These are phyloP conservation scores for Anomalospiza imberbis DNA, from an alignment of 2,797 vertebrate species.

Conservation along the genomic window DNA sequence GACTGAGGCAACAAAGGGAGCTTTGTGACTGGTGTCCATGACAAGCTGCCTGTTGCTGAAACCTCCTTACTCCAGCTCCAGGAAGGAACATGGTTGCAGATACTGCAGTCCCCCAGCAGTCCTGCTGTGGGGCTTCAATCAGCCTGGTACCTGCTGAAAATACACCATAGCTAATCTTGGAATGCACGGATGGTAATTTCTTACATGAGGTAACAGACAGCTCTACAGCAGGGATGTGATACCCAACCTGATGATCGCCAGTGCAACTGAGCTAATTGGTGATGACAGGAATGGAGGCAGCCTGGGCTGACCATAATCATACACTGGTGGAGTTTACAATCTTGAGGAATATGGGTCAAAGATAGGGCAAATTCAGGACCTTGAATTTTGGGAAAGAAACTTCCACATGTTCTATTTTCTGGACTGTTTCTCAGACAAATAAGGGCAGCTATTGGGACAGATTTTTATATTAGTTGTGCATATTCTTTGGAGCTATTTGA, in stretches of 20 bases:
- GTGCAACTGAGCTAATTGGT: background rate
- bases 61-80: background rate
- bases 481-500: background rate
- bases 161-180: background rate
- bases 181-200: background rate
- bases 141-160: background rate
- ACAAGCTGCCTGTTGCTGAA: background rate
- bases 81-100: background rate
- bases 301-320: background rate
- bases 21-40: background rate
- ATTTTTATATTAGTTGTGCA: background rate
- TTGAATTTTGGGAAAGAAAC: background rate
- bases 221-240: too few species aligned
- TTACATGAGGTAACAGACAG: rapidly evolving
- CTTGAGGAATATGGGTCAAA: background rate
- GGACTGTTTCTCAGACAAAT: background rate
- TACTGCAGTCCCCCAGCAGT: too few species aligned
- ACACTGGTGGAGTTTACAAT: background rate
- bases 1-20: background rate
- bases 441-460: background rate
- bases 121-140: background rate
- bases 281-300: background rate
- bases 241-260: background rate
- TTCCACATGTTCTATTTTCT: background rate
- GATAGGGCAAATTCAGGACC: background rate